Conservation (phyloP, 2,113 vertebrate species). For the Ictalurus furcatus region DNA sequence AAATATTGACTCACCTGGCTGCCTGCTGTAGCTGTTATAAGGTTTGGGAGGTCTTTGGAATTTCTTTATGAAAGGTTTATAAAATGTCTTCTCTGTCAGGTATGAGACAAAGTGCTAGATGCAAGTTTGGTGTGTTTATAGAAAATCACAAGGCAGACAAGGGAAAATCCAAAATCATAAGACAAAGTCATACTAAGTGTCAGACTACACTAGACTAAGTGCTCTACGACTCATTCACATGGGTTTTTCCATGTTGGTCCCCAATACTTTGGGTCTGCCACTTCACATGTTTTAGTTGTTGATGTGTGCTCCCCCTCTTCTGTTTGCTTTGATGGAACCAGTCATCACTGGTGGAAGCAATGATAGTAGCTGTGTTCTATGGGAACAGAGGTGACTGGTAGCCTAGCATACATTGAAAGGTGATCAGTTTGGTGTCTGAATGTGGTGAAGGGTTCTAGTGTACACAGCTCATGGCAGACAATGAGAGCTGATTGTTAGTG, state of each 20-base stretch:
- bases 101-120: background rate
- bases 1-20: conserved; percentile 26
- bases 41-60: background rate
- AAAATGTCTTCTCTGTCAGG: background rate
- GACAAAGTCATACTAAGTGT: background rate
- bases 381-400: background rate
- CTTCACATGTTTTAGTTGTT: background rate
- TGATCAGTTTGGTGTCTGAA: background rate
- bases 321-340: background rate
- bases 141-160: background rate
- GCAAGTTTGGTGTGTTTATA: background rate
- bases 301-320: background rate
- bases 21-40: background rate
- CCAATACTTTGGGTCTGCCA: background rate
- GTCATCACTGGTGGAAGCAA: too few relatives aligned
- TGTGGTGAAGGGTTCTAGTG: background rate
- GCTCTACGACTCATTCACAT: background rate
- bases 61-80: background rate
- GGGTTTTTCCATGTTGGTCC: background rate
- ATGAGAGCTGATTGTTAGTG: background rate
- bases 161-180: background rate
- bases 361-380: background rate
- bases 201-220: background rate
- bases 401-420: background rate
- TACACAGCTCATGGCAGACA: too few relatives aligned